Evolutionary conservation across 2,888 invertebrate species (phyloP).

Genomic region (Palloptera scutellata): DNA sequence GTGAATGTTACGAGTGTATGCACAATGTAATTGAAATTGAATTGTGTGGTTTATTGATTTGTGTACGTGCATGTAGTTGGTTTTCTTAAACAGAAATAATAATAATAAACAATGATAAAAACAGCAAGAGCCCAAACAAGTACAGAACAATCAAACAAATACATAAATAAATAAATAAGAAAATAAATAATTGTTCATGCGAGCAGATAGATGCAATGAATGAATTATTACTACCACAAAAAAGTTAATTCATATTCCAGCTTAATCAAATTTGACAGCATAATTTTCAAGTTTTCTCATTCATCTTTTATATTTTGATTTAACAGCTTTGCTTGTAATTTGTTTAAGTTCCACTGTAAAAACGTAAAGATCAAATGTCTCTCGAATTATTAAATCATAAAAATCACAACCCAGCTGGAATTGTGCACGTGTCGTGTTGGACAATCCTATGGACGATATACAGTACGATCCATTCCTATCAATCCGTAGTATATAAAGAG

Average conservation of each 20-base stretch:
- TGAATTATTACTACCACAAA: conserved; percentile 4
- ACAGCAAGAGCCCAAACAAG: not conserved
- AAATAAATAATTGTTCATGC: too few relatives aligned
- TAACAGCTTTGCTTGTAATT: conserved; percentile 8
- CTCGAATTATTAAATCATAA: too few relatives aligned
- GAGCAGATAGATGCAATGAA: not conserved
- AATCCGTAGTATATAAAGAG: too few relatives aligned
- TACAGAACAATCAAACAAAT: conserved; percentile 3
- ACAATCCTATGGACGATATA: too few relatives aligned
- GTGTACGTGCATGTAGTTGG: not conserved
- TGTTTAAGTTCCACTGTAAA: not conserved
- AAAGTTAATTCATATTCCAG: conserved; percentile 38
- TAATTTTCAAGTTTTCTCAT: conserved; percentile 44
- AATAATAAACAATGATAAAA: conserved; percentile 19
- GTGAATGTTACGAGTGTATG: not conserved
- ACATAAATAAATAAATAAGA: not conserved
- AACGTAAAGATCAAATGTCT: too few relatives aligned
- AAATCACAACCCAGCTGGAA: too few relatives aligned
- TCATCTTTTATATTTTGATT: conserved; percentile 36
- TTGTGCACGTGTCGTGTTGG: too few relatives aligned
- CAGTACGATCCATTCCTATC: too few relatives aligned
- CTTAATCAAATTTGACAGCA: conserved; percentile 54
- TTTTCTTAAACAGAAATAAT: conserved; percentile 12
- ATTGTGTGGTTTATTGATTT: not conserved
- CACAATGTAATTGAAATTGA: not conserved